Evolutionary conservation across 1,140 invertebrate genomes (phyloP).

Genomic region (Trachymyrmex cornetzi): DNA sequence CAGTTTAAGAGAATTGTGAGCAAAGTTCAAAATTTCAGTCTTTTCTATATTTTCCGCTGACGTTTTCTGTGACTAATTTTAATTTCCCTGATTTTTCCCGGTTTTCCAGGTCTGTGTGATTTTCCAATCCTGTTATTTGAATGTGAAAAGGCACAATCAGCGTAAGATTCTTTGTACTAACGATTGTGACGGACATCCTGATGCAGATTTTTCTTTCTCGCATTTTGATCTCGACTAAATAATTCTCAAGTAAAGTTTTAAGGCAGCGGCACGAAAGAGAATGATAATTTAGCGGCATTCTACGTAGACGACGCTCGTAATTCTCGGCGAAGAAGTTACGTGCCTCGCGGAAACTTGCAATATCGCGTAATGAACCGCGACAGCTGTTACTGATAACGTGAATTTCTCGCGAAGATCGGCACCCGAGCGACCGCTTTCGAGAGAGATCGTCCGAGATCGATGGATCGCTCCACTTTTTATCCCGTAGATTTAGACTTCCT

Average conservation of each 20-base stretch:
- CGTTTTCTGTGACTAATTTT: too few species aligned
- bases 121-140: too few species aligned
- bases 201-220: not conserved
- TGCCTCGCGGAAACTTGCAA: not conserved
- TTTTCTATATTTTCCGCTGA: too few species aligned
- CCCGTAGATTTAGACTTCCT: conserved; percentile 43
- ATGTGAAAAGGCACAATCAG: not conserved
- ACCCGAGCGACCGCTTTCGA: not conserved
- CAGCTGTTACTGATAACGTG: conserved; percentile 37
- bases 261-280: not conserved
- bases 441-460: not conserved
- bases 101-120: too few species aligned
- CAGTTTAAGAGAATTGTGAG: too few species aligned
- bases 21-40: too few species aligned
- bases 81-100: too few species aligned
- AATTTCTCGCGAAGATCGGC: not conserved
- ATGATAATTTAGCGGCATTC: not conserved
- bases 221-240: not conserved
- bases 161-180: not conserved
- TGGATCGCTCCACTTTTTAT: conserved; percentile 41
- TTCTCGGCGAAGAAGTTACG: not conserved
- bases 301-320: not conserved
- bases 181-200: not conserved
- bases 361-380: conserved; percentile 1
- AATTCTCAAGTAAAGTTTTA: not conserved